Percentiles rank a stretch among this genome's conserved stretches.
Evolutionary conservation across 1,140 invertebrate genomes (phyloP).

Genomic region (Brachionus plicatilis): DNA sequence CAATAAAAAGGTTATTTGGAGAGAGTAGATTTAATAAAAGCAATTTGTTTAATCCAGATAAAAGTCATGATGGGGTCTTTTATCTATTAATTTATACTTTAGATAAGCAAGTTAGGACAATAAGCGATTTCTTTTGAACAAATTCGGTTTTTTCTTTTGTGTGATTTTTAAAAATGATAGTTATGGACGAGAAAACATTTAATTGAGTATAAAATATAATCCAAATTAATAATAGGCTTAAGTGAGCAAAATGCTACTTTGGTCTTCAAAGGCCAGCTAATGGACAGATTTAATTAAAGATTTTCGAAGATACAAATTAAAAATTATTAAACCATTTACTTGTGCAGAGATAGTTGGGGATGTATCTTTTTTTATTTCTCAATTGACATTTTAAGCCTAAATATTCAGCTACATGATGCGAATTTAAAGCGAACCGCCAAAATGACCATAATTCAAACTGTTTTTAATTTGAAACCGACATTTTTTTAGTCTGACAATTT

Average conservation of each 20-base stretch:
- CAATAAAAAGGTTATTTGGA: background rate
- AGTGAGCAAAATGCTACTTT: background rate
- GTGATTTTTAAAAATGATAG: background rate
- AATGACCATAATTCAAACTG: background rate
- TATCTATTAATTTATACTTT: background rate
- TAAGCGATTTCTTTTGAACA: background rate
- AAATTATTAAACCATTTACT: background rate
- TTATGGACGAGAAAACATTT: background rate
- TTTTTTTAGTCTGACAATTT: background rate
- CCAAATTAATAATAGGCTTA: conserved; percentile 4
- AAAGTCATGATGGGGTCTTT: background rate
- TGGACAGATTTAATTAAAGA: background rate
- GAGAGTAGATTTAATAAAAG: background rate
- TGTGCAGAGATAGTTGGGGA: too few relatives aligned
- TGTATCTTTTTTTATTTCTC: too few relatives aligned
- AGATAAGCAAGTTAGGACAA: background rate
- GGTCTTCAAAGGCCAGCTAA: background rate
- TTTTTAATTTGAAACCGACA: background rate
- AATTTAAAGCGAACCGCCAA: background rate
- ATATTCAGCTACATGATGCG: background rate
- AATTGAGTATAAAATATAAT: background rate
- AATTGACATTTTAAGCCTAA: too few relatives aligned
- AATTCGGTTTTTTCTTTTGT: background rate
- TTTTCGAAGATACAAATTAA: background rate
- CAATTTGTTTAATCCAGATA: conserved; percentile 28